Conservation (phyloP, 2,888 invertebrate genomes). For the Synergus gifuensis region DNA sequence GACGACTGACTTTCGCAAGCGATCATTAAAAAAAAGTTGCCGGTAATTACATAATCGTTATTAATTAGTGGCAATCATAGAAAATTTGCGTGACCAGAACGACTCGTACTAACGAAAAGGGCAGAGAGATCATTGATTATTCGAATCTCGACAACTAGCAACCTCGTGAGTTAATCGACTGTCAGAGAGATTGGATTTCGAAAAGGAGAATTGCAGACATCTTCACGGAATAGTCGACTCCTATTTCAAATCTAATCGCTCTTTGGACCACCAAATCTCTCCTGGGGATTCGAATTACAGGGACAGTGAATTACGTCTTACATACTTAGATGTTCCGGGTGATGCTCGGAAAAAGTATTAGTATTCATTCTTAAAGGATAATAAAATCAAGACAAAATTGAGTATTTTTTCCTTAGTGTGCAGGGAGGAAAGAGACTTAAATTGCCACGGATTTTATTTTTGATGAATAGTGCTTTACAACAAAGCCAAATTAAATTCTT, state of each 20-base stretch:
- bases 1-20: slow-evolving; percentile 15
- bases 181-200: slow-evolving; percentile 1
- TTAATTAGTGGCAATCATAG: slow-evolving; percentile 29
- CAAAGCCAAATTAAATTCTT: slow-evolving; percentile 5
- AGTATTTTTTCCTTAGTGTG: not conserved
- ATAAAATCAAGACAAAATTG: not conserved
- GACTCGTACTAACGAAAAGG: not conserved
- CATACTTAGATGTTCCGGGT: not conserved
- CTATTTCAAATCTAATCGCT: slow-evolving; percentile 9
- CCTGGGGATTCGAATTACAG: not conserved
- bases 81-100: slow-evolving; percentile 3
- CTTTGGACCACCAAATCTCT: slow-evolving; percentile 1
- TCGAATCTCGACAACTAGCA: slow-evolving; percentile 5
- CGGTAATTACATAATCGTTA: slow-evolving; percentile 28
- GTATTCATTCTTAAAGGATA: not conserved
- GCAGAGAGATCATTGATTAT: slow-evolving; percentile 3
- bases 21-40: slow-evolving; percentile 11
- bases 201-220: slow-evolving; percentile 8
- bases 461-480: not conserved
- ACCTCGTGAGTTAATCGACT: slow-evolving; percentile 10
- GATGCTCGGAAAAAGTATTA: not conserved
- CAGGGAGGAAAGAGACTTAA: not conserved
- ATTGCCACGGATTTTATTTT: not conserved
- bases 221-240: not conserved
- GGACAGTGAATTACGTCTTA: not conserved